A percentile compares a stretch with the other conserved stretches of the same genome.
phyloP scores from a whole-genome alignment of 2,113 vertebrate species.

The Cinclus mexicanus region DNA sequence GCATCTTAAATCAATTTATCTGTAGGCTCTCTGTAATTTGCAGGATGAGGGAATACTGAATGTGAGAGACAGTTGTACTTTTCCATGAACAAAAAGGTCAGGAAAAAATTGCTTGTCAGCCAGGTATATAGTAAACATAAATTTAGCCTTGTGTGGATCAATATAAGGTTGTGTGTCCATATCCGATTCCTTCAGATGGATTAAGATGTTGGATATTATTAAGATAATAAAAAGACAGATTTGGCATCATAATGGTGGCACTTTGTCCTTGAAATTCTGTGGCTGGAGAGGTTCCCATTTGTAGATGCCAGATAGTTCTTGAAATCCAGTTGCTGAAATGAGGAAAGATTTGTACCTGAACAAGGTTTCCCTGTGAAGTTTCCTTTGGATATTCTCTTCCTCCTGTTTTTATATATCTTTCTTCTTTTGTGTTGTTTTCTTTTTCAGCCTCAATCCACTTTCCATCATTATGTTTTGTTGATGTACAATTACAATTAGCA shows the following conservation, averaged over 20 bases:
- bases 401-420: background rate
- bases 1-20: background rate
- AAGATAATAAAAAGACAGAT: background rate
- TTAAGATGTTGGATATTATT: conserved; percentile 13
- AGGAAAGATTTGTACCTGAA: background rate
- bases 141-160: conserved; percentile 9
- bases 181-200: background rate
- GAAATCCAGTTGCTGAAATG: background rate
- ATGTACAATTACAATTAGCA: background rate
- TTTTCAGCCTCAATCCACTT: background rate
- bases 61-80: background rate
- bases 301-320: background rate
- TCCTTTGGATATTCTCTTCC: background rate
- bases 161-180: background rate
- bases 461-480: background rate
- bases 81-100: background rate
- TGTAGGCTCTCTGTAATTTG: background rate
- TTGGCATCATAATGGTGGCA: background rate
- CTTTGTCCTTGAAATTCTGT: conserved; percentile 23
- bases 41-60: background rate
- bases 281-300: background rate
- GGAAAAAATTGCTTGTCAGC: background rate
- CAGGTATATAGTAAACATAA: background rate
- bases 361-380: background rate
- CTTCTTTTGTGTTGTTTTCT: background rate